Evolutionary conservation across 2,888 invertebrate genomes (phyloP).

Genomic region (Amphimallon solstitiale): DNA sequence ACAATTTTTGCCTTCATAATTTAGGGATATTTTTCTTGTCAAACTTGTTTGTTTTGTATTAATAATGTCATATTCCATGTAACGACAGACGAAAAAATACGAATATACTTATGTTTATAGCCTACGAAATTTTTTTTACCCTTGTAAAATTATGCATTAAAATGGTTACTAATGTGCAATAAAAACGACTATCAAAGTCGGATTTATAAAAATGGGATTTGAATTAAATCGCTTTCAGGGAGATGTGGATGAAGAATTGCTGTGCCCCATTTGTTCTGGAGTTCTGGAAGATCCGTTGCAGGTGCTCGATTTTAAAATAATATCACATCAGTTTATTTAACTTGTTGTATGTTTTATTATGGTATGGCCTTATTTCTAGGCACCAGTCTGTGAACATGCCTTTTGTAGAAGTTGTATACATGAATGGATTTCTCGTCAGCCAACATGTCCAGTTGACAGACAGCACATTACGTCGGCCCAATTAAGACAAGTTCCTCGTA

Average conservation of each 20-base stretch:
- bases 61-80: not conserved
- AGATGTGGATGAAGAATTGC: conserved; percentile 95
- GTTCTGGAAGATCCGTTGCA: conserved; percentile 95
- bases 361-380: conserved; percentile 67
- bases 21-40: too few species aligned
- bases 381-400: conserved; percentile 95
- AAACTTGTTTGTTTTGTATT: too few species aligned
- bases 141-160: not conserved
- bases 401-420: conserved; percentile 94
- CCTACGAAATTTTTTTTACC: not conserved
- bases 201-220: conserved; percentile 82
- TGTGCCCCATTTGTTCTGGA: conserved; percentile 96
- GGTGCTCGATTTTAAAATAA: conserved; percentile 66
- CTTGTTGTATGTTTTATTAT: not conserved
- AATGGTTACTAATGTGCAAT: not conserved
- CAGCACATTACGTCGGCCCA: conserved; percentile 90
- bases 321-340: too few species aligned
- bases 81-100: conserved; percentile 1
- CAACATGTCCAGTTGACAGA: conserved; percentile 94
- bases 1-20: too few species aligned
- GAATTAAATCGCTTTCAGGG: conserved; percentile 94
- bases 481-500: conserved; percentile 91
- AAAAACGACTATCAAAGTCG: not conserved
- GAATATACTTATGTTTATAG: not conserved
- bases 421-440: conserved; percentile 94